Evolutionary conservation across 2,113 vertebrate species (phyloP), one percentile per base, ranked within the genome.

Genomic region (Xerus inauris): DNA sequence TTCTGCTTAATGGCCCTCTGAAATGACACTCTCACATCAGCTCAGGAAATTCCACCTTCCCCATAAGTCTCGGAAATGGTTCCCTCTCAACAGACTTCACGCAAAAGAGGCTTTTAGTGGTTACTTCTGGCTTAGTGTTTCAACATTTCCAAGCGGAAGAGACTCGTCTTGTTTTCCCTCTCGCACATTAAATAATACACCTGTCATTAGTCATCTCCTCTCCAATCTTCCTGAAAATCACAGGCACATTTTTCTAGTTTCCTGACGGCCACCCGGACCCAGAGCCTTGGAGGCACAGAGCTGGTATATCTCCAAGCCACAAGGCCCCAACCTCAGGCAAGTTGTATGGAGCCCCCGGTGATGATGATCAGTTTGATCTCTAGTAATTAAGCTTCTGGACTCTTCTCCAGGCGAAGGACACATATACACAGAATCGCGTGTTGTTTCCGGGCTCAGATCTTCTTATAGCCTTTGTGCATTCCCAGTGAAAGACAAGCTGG

Each of bases 141-240:
- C 83, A 57, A 83, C 57, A 30, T 88, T 95, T 84, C 64, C 62
- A 45, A 72, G 57, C 40, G 40, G 47, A 42, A 96, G 90, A 73
- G 59, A 17, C 32, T 30, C 75, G 69, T 81, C 84, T 69, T 80
- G 67, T 45, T 90, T 94, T 81, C 86, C 49, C 92, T 93, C 86
- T 87, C 62, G 57, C 69, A 76, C 38, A 26, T 51, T 65, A 86
- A 87, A 80, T 9, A 91, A 91, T 1, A 38, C 47, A 71, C 22
- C 32, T 69, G 26, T 51, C 77, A 40, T 85, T 88, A 91, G 72
- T 71, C 95, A 79, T 14, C 86, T 95, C 65, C 79, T 91, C n/a
- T 83, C 92, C 82, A 72, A 12, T 54, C 49, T 77, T 73, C 71
- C 62, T 62, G 71, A 81, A 65, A 84, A 69, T 91, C 1, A 9